phyloP scores from a whole-genome alignment of 2,888 invertebrate genomes.

The Platypus cylindrus region DNA sequence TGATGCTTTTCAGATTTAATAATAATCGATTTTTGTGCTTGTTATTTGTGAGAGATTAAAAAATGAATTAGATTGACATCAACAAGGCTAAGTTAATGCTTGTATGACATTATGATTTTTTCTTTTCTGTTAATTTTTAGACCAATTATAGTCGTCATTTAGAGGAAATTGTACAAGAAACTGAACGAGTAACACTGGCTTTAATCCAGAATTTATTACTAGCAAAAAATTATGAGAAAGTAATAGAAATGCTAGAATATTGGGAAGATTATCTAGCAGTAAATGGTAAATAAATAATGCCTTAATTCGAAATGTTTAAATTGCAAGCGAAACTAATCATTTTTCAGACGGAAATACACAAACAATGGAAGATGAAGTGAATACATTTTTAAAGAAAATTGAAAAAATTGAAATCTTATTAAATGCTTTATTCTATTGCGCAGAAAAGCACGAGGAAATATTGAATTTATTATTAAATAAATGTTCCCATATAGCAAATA shows the following conservation, averaged over 20 bases:
- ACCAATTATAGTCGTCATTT: conserved; percentile 60
- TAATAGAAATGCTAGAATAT: conserved; percentile 24
- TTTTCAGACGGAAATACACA: conserved; percentile 21
- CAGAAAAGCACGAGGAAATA: conserved; percentile 7
- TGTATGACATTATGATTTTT: too few species aligned
- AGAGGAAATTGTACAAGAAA: conserved; percentile 50
- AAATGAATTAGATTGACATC: too few species aligned
- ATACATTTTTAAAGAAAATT: conserved; percentile 35
- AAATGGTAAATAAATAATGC: conserved; percentile 20
- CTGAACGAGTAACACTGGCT: conserved; percentile 42
- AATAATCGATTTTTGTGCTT: too few species aligned
- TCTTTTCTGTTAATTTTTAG: conserved; percentile 29
- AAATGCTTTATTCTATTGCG: conserved; percentile 10
- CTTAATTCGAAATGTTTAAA: too few species aligned
- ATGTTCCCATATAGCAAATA: conserved; percentile 8
- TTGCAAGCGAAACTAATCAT: too few species aligned
- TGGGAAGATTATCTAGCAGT: conserved; percentile 28
- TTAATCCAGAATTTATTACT: conserved; percentile 37
- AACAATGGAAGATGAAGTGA: conserved; percentile 35
- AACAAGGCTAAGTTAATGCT: too few species aligned
- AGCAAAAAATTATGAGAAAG: conserved; percentile 20
- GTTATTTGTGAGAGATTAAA: too few species aligned
- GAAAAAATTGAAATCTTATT: conserved; percentile 24
- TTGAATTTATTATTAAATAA: conserved; percentile 8
- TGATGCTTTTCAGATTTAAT: too few species aligned